Conservation (phyloP, 2,888 invertebrate genomes). For the Sminthurides aquaticus region DNA sequence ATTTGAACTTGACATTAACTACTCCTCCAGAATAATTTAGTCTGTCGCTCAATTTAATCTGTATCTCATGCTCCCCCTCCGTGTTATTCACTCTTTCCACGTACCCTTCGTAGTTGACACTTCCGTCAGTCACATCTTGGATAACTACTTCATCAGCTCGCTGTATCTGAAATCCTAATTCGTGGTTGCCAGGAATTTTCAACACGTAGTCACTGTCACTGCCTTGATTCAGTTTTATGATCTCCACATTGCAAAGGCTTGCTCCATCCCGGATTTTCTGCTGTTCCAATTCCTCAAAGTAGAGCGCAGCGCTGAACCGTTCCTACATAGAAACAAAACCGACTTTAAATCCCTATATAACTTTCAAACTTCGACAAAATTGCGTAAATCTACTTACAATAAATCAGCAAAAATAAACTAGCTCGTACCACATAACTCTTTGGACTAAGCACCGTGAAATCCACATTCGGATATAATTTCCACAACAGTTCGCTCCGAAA, state of each 20-base stretch:
- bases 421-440: constrained; percentile 18
- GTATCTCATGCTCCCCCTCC: neutral
- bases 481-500: too few relatives aligned
- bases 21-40: neutral
- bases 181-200: constrained; percentile 58
- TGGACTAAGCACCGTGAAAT: constrained; percentile 6
- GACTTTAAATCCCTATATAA: too few relatives aligned
- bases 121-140: too few relatives aligned
- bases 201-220: constrained; percentile 54
- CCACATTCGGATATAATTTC: constrained; percentile 47
- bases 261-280: constrained; percentile 60
- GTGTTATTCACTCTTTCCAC: neutral
- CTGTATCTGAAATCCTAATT: constrained; percentile 3
- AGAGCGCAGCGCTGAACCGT: constrained; percentile 64
- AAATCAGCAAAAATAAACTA: too few relatives aligned
- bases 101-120: too few relatives aligned
- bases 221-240: constrained; percentile 46
- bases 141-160: too few relatives aligned
- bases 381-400: too few relatives aligned
- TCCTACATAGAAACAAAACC: constrained; percentile 45
- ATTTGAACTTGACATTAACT: neutral
- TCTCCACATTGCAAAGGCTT: constrained; percentile 59
- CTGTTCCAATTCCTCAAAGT: constrained; percentile 72
- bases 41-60: neutral
- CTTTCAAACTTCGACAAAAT: too few relatives aligned